These are phyloP conservation scores for Spilosoma lubricipeda DNA, from an alignment of 2,888 invertebrate species.

Conservation along the genomic window DNA sequence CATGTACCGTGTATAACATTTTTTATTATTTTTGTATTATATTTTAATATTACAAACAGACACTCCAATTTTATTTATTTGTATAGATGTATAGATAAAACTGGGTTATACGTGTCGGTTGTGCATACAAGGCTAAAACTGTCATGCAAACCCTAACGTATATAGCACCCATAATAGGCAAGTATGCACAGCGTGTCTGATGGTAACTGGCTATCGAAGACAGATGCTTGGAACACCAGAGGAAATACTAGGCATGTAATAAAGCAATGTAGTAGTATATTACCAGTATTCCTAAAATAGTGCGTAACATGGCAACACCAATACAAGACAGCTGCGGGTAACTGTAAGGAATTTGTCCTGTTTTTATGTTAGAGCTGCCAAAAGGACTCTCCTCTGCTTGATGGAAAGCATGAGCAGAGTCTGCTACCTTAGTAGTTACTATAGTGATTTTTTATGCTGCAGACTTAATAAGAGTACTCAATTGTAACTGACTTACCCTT, in stretches of 20 bases:
- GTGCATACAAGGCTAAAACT: too few relatives aligned
- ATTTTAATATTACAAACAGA: too few relatives aligned
- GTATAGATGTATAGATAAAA: too few relatives aligned
- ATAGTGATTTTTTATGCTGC: neutral
- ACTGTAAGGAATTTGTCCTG: neutral
- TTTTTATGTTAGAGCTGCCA: neutral
- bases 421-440: neutral
- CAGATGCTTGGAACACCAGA: neutral
- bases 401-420: too few relatives aligned
- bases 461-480: neutral
- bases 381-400: neutral
- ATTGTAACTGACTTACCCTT: too few relatives aligned
- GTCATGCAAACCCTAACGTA: too few relatives aligned
- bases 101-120: too few relatives aligned
- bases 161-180: too few relatives aligned
- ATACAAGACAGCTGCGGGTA: neutral
- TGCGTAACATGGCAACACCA: neutral
- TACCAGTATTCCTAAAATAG: neutral
- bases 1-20: too few relatives aligned
- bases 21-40: too few relatives aligned
- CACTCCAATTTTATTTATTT: too few relatives aligned
- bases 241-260: neutral
- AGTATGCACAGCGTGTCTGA: neutral
- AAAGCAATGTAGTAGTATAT: neutral
- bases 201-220: neutral